Base-by-base conservation (phyloP, 1,140 invertebrate species). In the Oncopodura yosiiana region DNA sequence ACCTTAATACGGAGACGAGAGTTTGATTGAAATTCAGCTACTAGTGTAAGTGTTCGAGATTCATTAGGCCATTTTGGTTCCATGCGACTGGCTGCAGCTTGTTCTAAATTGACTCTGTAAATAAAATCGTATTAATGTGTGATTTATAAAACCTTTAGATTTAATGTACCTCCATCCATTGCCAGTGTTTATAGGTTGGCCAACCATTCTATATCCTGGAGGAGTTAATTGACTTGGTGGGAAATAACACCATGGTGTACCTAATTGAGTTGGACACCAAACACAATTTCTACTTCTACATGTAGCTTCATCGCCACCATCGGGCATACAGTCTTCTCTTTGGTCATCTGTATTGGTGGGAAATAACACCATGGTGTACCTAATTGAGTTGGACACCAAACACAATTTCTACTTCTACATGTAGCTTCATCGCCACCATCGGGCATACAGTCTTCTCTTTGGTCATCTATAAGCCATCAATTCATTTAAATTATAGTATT, bases 301-400 rank as follows among this genome's bases (percentile, higher is more conserved):
- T 1, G 63, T 66, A n/a, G 76, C 63, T 68, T 82, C 70, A 23
- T 69, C 77, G 3, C 78, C 78, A 37, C 71, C 64, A 64, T 84
- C 79, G 0, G 87, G 87, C 65, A 79, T 79, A 66, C 87, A 92
- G 70, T 92, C 86, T 64, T 89, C 84, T 51, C 78, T 73, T 56
- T 76, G 69, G 9, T 68, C 62, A 43, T 78, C 70, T 3, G 50
- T n/a, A n/a, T n/a, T n/a, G n/a, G n/a, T n/a, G n/a, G n/a, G n/a
- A n/a, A n/a, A n/a, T n/a, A n/a, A n/a, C n/a, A n/a, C n/a, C n/a
- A n/a, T n/a, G n/a, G n/a, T n/a, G n/a, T n/a, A n/a, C n/a, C n/a
- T n/a, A n/a, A n/a, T 48, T 44, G 16, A 29, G 53, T 43, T 32
- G 70, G 66, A 51, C 71, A 68, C 82, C 82, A 87, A 65, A 80